Evolutionary conservation across 1,140 invertebrate genomes (phyloP).

Genomic region (Neotoxoptera formosana): DNA sequence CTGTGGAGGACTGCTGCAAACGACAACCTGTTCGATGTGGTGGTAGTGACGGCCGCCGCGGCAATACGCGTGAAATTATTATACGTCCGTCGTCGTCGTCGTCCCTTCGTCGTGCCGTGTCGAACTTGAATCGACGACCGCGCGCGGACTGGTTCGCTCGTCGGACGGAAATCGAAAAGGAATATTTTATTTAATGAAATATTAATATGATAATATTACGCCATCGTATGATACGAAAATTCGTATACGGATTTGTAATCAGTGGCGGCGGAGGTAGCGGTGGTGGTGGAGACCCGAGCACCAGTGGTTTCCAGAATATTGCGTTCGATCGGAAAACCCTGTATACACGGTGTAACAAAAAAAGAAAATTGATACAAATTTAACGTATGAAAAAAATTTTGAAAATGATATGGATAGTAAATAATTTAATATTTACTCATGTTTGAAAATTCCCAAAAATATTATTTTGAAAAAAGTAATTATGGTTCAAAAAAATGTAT

Average conservation of each 20-base stretch:
- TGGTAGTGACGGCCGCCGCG: neutral
- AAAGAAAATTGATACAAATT: too few species aligned
- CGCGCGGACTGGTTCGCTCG: neutral
- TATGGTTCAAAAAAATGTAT: too few species aligned
- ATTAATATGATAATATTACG: neutral
- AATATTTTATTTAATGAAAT: neutral
- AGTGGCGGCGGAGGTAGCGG: too few species aligned
- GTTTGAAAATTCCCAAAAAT: too few species aligned
- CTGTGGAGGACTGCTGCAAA: neutral
- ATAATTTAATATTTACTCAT: too few species aligned
- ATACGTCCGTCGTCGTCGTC: neutral
- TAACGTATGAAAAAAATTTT: too few species aligned
- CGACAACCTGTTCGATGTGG: neutral
- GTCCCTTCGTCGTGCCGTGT: neutral
- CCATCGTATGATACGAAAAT: neutral
- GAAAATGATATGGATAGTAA: too few species aligned
- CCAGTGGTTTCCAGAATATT: neutral
- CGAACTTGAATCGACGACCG: neutral
- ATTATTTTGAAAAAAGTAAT: too few species aligned
- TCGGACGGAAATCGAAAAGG: neutral
- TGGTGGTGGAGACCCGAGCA: neutral
- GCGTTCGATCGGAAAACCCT: neutral
- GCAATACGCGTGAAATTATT: neutral
- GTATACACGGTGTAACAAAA: too few species aligned
- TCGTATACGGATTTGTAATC: slow-evolving; percentile 8